Evolutionary conservation across 2,113 vertebrate genomes (phyloP).

Genomic region (Eudyptes chrysolophus): DNA sequence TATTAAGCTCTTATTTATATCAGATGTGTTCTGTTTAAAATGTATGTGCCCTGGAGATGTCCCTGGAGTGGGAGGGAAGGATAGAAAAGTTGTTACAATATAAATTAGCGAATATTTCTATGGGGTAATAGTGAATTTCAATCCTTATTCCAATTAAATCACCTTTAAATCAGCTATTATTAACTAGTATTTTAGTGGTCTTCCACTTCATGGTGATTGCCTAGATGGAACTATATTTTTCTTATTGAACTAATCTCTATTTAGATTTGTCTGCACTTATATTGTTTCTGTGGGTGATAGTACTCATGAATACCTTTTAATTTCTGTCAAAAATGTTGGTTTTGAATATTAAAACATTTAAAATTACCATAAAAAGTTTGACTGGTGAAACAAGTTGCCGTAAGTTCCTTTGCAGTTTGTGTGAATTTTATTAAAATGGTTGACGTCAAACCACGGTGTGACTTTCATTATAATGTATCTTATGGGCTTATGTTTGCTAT

Average conservation of each 20-base stretch:
- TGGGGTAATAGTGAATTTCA: background rate
- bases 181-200: background rate
- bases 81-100: background rate
- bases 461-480: rapidly evolving
- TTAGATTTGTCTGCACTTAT: background rate
- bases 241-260: background rate
- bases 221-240: background rate
- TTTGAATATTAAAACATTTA: background rate
- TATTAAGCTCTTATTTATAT: background rate
- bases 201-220: background rate
- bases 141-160: background rate
- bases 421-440: background rate
- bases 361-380: background rate
- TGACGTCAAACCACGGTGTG: background rate
- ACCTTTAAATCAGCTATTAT: background rate
- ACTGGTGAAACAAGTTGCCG: background rate
- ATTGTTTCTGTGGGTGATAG: background rate
- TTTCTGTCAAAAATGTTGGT: background rate
- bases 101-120: background rate
- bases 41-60: background rate
- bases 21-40: background rate
- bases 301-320: background rate
- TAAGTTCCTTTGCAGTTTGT: background rate
- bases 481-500: background rate
- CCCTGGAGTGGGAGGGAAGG: background rate